Evolutionary conservation across 2,888 invertebrate species (phyloP).

Genomic region (Achlya flavicornis): DNA sequence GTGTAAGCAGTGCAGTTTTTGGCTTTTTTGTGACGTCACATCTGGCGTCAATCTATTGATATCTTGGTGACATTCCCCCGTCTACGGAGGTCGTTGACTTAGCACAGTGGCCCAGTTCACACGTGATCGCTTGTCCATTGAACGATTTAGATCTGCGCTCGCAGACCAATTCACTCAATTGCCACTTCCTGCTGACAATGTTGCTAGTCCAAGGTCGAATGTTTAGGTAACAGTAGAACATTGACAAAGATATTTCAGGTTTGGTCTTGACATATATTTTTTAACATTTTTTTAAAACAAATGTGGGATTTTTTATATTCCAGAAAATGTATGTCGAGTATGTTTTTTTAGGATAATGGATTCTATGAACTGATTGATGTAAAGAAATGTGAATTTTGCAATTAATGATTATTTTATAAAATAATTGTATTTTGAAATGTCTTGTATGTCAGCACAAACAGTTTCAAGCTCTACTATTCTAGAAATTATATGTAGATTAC

Average conservation of each 20-base stretch:
- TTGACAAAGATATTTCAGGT: constrained; percentile 16
- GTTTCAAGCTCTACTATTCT: too few relatives aligned
- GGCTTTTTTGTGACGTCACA: background rate
- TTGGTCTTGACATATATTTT: constrained; percentile 2
- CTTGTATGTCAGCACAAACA: too few relatives aligned
- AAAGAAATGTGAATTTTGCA: too few relatives aligned
- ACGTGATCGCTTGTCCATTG: constrained; percentile 66
- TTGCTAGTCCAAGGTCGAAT: constrained; percentile 62
- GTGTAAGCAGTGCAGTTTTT: background rate
- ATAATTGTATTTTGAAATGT: too few relatives aligned
- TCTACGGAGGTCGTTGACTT: constrained; percentile 57
- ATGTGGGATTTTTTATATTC: background rate
- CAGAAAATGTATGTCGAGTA: background rate
- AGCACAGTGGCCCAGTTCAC: constrained; percentile 73
- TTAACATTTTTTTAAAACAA: too few relatives aligned
- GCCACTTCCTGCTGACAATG: constrained; percentile 69
- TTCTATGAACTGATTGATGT: too few relatives aligned
- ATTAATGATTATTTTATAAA: too few relatives aligned
- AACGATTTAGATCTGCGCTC: constrained; percentile 62
- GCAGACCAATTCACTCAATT: constrained; percentile 70
- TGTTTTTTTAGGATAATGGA: background rate
- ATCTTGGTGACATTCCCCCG: constrained; percentile 24
- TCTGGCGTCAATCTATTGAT: constrained; percentile 14
- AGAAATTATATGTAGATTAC: too few relatives aligned
- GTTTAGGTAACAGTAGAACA: constrained; percentile 26